Evolutionary conservation across 35 echinoderm and acorn worm species (phyloP), one percentile per base, ranked within the genome.

Genomic region (Strongylocentrotus purpuratus): DNA sequence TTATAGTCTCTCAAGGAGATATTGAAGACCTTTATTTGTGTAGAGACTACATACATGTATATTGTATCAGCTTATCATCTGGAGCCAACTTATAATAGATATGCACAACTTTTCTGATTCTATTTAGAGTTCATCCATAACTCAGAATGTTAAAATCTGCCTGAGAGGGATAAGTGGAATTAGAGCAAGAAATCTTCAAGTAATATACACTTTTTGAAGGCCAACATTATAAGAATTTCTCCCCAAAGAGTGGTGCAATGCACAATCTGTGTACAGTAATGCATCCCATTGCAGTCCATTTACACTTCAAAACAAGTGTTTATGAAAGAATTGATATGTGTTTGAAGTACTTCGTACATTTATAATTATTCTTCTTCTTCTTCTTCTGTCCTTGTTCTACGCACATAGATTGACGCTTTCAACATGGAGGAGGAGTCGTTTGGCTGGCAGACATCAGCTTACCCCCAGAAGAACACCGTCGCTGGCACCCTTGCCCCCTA

Each of bases 361-460:
- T 6, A 91, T 11, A 91, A 10, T n/a, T 20, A 94, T 89, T 7
- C 9, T 31, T 5, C 22, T 31, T 91, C 1, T 41, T 41, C 3
- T 41, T 41, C 3, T 41, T 0, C n/a, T n/a, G n/a, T n/a, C n/a
- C 78, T 50, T 48, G 6, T 41, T 22, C 46, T 88, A 15, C 32
- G 33, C 33, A 86, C 31, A 46, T 48, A 98, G 97, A 97, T 97
- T 94, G 97, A 97, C 88, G 98, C 97, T 35, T 99, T 99, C 96
- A 99, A 99, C 94, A 88, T 46, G 17, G 98, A 99, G 89, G 97
- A 97, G 93, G 98, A 99, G 70, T 95, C 98, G 13, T 99, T 99
- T 96, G 98, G 97, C 22, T 99, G 98, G 97, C 97, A 99, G 95
- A 99, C 97, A 31, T 99, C 98, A 33, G 90, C 96, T 20, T 99